Percentiles rank a stretch among this genome's conserved stretches.
phyloP scores from a whole-genome alignment of 30 jellyfish, hydroid and myxozoan genomes.

The Pseudorhiza aurosa region DNA sequence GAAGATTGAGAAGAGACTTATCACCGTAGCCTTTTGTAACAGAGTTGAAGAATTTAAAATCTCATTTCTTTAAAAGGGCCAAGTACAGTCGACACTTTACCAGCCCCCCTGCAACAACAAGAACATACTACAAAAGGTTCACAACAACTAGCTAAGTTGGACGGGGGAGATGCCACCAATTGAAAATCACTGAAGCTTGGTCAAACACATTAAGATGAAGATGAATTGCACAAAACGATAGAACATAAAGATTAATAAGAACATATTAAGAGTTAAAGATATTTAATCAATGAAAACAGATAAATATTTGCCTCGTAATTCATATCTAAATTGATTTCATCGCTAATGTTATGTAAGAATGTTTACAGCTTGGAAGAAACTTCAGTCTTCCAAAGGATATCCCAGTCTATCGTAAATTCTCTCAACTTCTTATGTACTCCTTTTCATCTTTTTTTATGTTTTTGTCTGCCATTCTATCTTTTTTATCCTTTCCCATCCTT shows the following conservation, averaged over 20 bases:
- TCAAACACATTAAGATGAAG: background rate
- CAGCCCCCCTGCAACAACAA: slow-evolving; percentile 75
- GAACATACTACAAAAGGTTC: slow-evolving; percentile 73
- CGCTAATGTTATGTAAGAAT: background rate
- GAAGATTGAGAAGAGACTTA: slow-evolving; percentile 27
- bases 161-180: slow-evolving; percentile 35
- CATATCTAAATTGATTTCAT: background rate
- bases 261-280: background rate
- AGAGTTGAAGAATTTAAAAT: too few relatives aligned
- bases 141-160: slow-evolving; percentile 45
- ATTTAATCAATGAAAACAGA: background rate
- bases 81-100: slow-evolving; percentile 79
- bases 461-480: too few relatives aligned
- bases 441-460: background rate
- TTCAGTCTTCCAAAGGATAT: too few relatives aligned
- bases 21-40: too few relatives aligned
- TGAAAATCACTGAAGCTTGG: slow-evolving; percentile 70
- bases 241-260: background rate
- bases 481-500: background rate
- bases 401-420: too few relatives aligned
- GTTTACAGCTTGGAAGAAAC: background rate
- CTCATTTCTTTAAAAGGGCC: slow-evolving; percentile 58
- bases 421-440: background rate
- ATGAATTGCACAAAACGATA: slow-evolving; percentile 19
- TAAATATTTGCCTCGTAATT: too few relatives aligned